Conservation (phyloP, 2,888 invertebrate genomes). For the Resseliella maxima region DNA sequence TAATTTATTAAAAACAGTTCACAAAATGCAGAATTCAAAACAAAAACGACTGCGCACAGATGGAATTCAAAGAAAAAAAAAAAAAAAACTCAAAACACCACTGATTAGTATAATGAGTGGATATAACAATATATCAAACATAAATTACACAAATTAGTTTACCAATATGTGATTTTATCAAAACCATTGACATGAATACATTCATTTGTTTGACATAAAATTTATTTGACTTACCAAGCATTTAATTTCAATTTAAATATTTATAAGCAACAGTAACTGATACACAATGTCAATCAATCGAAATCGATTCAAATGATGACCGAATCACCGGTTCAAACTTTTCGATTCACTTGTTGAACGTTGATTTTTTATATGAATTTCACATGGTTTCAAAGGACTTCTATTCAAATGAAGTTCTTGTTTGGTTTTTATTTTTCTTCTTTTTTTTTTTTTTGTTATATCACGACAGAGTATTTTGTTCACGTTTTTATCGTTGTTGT, state of each 20-base stretch:
- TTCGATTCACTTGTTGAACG: not conserved
- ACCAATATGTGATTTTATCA: slow-evolving; percentile 23
- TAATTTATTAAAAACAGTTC: not conserved
- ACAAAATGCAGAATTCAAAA: not conserved
- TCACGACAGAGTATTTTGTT: not conserved
- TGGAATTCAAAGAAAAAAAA: not conserved
- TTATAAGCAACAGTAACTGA: slow-evolving; percentile 13
- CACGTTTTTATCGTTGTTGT: no score
- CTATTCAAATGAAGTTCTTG: not conserved
- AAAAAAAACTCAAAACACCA: not conserved
- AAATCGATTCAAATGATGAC: not conserved
- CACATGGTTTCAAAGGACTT: not conserved
- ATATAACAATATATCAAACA: not conserved
- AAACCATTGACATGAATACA: not conserved
- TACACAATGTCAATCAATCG: slow-evolving; percentile 9
- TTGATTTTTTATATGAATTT: not conserved
- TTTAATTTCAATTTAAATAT: slow-evolving; percentile 26
- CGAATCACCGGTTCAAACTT: not conserved
- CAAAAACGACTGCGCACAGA: not conserved
- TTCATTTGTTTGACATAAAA: not conserved
- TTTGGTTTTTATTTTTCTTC: not conserved
- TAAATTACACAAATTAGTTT: not conserved
- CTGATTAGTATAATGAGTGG: not conserved
- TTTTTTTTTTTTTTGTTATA: not conserved
- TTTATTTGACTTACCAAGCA: slow-evolving; percentile 24